phyloP scores from a whole-genome alignment of 2,113 vertebrate genomes.

The Dicentrarchus labrax region DNA sequence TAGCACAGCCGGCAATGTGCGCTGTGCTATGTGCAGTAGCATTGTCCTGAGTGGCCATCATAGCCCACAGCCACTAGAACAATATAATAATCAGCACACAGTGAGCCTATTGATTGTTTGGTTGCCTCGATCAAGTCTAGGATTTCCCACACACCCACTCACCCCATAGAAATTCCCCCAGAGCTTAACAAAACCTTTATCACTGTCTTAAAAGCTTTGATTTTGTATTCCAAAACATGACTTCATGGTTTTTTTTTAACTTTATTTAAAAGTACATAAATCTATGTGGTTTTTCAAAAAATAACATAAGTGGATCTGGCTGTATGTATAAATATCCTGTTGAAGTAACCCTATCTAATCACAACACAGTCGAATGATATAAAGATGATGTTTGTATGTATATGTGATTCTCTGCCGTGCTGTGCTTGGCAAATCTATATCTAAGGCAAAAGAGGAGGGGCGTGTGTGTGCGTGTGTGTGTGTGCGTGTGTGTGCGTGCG shows the following conservation, averaged over 20 bases:
- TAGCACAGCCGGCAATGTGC: neutral
- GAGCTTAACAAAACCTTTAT: neutral
- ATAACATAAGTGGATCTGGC: conserved; percentile 23
- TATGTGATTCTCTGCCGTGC: conserved; percentile 68
- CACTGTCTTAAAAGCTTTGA: conserved; percentile 39
- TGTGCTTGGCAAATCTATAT: conserved; percentile 61
- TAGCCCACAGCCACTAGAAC: conserved; percentile 2
- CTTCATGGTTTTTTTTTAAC: conserved; percentile 10
- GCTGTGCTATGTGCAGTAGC: conserved; percentile 4
- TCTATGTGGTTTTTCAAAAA: conserved; percentile 6
- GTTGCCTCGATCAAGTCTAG: conserved; percentile 20
- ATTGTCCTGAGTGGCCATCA: neutral
- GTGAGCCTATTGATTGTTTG: conserved; percentile 12
- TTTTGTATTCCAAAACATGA: conserved; percentile 50
- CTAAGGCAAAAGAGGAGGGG: conserved; percentile 28
- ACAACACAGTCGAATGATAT: conserved; percentile 37
- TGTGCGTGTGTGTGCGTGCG: neutral
- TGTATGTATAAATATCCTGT: conserved; percentile 51
- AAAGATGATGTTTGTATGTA: conserved; percentile 60
- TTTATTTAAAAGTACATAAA: conserved; percentile 20
- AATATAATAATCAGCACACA: neutral
- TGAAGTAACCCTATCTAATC: conserved; percentile 55
- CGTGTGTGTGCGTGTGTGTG: neutral
- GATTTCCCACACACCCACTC: conserved; percentile 25
- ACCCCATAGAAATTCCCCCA: neutral